phyloP scores from a whole-genome alignment of 2,113 vertebrate genomes.

The Spea bombifrons region DNA sequence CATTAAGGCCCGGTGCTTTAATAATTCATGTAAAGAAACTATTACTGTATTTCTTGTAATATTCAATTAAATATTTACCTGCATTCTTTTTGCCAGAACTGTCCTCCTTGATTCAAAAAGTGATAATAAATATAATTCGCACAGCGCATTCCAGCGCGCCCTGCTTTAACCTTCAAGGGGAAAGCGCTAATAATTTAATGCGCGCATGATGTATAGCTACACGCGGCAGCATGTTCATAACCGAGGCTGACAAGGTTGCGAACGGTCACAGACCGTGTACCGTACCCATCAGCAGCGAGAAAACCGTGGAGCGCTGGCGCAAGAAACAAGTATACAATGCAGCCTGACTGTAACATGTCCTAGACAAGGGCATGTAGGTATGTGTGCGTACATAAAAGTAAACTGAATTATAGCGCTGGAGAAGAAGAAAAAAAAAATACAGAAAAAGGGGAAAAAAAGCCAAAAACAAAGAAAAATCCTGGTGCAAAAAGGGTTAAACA shows the following conservation, averaged over 20 bases:
- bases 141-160: neutral
- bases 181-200: conserved; percentile 37
- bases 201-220: neutral
- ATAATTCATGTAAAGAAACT: conserved; percentile 62
- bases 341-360: no score
- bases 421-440: no score
- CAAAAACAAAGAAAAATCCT: no score
- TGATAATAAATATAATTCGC: conserved; percentile 44
- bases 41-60: conserved; percentile 50
- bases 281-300: no score
- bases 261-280: no score
- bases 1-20: conserved; percentile 54
- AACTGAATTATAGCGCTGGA: no score
- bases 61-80: conserved; percentile 66
- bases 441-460: no score
- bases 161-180: conserved; percentile 13
- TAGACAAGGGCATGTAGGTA: no score
- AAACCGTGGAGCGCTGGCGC: no score
- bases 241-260: conserved; percentile 15
- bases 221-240: conserved; percentile 20
- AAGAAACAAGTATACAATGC: no score
- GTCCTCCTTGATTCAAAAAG: conserved; percentile 48
- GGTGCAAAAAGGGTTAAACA: no score
- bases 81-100: conserved; percentile 47
- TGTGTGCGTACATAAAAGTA: no score